Evolutionary conservation across 1,140 invertebrate species (phyloP).

Genomic region (Cydia splendana): DNA sequence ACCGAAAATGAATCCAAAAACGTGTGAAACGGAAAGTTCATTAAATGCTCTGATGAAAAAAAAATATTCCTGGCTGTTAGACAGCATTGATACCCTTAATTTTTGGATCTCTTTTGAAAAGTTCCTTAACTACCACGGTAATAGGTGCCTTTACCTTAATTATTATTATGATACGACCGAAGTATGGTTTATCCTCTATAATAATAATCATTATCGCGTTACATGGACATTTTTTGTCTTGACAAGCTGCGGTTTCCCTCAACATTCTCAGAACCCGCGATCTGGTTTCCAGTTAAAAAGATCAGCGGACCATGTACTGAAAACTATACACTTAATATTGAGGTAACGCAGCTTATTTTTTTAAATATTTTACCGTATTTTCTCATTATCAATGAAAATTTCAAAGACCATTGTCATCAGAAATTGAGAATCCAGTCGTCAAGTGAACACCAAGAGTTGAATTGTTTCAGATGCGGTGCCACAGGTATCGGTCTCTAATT

Average conservation of each 20-base stretch:
- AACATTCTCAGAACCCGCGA: constrained; percentile 47
- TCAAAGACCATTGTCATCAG: neutral
- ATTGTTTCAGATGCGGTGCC: too few species aligned
- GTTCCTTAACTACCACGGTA: too few species aligned
- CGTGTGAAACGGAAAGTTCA: too few species aligned
- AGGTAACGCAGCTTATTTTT: neutral
- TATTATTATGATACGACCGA: neutral
- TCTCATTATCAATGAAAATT: neutral
- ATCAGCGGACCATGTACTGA: neutral
- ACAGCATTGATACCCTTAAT: too few species aligned
- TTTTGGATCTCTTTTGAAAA: too few species aligned
- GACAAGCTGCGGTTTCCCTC: constrained; percentile 37
- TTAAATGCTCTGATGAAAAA: too few species aligned
- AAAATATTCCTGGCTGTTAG: too few species aligned
- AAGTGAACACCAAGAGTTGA: too few species aligned
- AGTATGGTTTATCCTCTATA: neutral
- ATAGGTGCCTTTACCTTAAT: too few species aligned
- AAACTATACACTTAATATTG: neutral
- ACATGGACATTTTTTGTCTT: neutral
- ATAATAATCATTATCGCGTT: constrained; percentile 4
- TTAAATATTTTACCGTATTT: neutral
- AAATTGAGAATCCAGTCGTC: too few species aligned
- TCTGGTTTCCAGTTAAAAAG: constrained; percentile 38
- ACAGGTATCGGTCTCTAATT: too few species aligned
- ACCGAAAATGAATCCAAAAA: too few species aligned